These are phyloP conservation scores for Nothoprocta perdicaria DNA, from an alignment of 2,113 vertebrate genomes.

Conservation along the genomic window DNA sequence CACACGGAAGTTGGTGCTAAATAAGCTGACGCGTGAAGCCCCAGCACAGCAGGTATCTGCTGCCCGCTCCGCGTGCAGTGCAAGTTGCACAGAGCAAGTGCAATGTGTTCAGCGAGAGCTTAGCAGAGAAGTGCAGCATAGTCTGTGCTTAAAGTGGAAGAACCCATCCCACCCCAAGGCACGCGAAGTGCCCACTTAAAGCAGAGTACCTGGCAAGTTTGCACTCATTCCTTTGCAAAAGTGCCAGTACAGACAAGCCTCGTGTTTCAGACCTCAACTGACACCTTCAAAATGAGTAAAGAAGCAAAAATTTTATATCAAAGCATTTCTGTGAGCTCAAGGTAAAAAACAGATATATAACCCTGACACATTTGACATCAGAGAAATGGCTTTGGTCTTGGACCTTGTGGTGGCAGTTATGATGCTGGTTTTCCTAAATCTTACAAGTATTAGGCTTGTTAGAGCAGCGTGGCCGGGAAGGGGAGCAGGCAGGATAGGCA, in stretches of 20 bases:
- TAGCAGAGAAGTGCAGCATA: neutral
- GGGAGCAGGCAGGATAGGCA: neutral
- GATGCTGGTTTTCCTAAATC: neutral
- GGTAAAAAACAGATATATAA: neutral
- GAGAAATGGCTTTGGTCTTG: neutral
- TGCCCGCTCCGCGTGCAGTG: neutral
- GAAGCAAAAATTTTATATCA: neutral
- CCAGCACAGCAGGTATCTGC: neutral
- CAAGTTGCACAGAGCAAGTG: neutral
- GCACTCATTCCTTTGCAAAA: neutral
- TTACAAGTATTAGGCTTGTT: neutral
- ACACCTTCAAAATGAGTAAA: neutral
- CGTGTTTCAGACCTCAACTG: neutral
- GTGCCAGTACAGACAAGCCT: neutral
- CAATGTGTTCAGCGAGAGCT: neutral
- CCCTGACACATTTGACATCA: neutral
- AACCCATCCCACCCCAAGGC: neutral
- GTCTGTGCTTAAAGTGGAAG: neutral
- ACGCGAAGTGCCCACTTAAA: neutral
- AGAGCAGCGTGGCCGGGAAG: neutral
- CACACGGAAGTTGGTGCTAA: constrained; percentile 18
- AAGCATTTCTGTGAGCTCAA: neutral
- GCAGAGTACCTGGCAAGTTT: neutral
- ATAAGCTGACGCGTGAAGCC: neutral
- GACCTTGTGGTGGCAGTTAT: neutral